Evolutionary conservation across 1,140 invertebrate genomes (phyloP).

Genomic region (Stegodyphus dumicola): DNA sequence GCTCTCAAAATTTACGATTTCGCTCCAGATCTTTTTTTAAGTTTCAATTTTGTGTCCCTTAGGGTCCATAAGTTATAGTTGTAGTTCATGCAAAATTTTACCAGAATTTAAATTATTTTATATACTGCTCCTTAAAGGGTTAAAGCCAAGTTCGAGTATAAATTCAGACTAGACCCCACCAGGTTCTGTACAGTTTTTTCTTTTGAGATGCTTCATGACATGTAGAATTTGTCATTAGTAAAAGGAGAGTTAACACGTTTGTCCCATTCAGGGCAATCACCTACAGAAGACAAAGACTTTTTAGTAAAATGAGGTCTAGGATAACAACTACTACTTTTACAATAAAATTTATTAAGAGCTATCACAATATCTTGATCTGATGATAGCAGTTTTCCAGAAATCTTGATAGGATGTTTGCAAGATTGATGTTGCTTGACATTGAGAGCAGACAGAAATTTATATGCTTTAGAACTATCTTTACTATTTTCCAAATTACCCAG

Average conservation of each 20-base stretch:
- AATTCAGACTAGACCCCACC: background rate
- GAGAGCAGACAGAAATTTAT: constrained; percentile 18
- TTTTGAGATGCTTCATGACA: background rate
- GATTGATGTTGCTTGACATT: background rate
- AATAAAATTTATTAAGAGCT: constrained; percentile 7
- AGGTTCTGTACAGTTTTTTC: background rate
- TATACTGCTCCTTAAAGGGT: too few relatives aligned
- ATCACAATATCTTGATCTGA: constrained; percentile 7
- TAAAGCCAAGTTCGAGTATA: background rate
- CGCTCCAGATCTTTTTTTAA: too few relatives aligned
- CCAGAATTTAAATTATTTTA: too few relatives aligned
- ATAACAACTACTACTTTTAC: constrained; percentile 1
- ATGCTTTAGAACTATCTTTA: constrained; percentile 13
- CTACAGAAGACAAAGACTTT: background rate
- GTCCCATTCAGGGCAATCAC: background rate
- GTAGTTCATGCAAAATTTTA: too few relatives aligned
- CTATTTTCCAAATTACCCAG: background rate
- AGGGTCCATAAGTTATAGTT: too few relatives aligned
- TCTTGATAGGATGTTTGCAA: constrained; percentile 12
- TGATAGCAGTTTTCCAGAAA: background rate
- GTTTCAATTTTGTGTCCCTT: too few relatives aligned
- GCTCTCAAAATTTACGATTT: too few relatives aligned
- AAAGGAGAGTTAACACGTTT: background rate
- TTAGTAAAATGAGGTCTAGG: background rate
- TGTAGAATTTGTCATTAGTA: background rate